Evolutionary conservation across 2,888 invertebrate species (phyloP), one percentile per base, ranked within the genome.

Genomic region (Agrotis clavis): DNA sequence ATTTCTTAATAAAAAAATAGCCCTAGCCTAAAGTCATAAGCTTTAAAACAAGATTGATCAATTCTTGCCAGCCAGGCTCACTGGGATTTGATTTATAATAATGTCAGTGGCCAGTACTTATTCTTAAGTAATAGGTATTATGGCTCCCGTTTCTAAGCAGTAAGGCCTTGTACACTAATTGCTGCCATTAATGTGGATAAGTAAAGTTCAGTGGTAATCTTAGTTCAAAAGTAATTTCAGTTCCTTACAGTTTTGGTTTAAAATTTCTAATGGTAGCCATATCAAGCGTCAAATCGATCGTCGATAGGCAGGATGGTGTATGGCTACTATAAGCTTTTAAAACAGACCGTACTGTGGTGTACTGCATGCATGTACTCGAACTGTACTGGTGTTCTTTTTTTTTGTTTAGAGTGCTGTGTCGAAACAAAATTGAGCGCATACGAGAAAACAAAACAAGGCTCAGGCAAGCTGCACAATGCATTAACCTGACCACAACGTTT

Each of bases 1-100:
- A 81, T 81, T 84, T 87, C 82, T 86, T 79, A 77, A 83, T 75
- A 64, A 79, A 60, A n/a, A 65, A 48, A 64, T 59, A 64, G 25
- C 64, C 50, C 19, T 25, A 4, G 2, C 9, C 25, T 25, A 25
- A 25, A 25, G 25, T 2, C 25, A 25, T 25, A 25, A n/a, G 56
- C 65, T 74, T 77, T 57, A 57, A 78, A 77, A 81, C 76, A 78
- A 75, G 60, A 71, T 70, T 76, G 69, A 74, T 80, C 79, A 84
- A 81, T 81, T 78, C 54, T 63, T 59, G 35, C 50, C 57, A 65
- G 66, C 51, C 61, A 70, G 50, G 61, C 75, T 75, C 51, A 53
- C 48, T 72, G 63, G 30, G 59, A 61, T 68, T 60, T 81, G 77
- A 77, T 73, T 71, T 71, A 81, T 77, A 67, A 53, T 66, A 74